Conservation (phyloP, 2,888 invertebrate genomes). For the Apamea monoglypha region DNA sequence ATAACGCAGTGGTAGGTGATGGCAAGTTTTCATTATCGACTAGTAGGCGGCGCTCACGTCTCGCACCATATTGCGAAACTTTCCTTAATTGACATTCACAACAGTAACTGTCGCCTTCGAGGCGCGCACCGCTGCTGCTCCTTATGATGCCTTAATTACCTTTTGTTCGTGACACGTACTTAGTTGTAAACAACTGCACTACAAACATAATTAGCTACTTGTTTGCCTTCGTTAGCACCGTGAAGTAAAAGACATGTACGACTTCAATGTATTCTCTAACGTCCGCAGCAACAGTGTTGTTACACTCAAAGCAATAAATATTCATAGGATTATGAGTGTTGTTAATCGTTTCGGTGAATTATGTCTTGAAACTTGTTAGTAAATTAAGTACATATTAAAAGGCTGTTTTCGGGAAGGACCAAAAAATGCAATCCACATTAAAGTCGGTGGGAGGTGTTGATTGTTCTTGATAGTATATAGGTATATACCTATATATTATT, state of each 20-base stretch:
- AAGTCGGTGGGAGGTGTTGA: slow-evolving; percentile 4
- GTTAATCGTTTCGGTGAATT: slow-evolving; percentile 1
- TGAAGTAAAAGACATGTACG: slow-evolving; percentile 33
- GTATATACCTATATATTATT: neutral
- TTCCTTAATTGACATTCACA: slow-evolving; percentile 81
- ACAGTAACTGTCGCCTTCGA: slow-evolving; percentile 68
- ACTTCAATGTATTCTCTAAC: slow-evolving; percentile 18
- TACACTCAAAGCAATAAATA: slow-evolving; percentile 5
- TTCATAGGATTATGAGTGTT: slow-evolving; percentile 4
- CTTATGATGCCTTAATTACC: slow-evolving; percentile 75
- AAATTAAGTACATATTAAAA: slow-evolving; percentile 9
- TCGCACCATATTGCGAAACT: slow-evolving; percentile 77
- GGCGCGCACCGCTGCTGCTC: slow-evolving; percentile 62
- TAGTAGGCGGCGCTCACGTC: slow-evolving; percentile 65
- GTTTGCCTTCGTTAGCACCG: slow-evolving; percentile 57
- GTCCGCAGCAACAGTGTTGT: neutral
- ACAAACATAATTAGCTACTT: slow-evolving; percentile 62
- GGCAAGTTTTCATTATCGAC: slow-evolving; percentile 76
- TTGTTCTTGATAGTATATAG: slow-evolving; percentile 10
- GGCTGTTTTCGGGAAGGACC: neutral
- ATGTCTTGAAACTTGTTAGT: neutral
- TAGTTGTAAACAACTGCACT: slow-evolving; percentile 63
- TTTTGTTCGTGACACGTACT: slow-evolving; percentile 68
- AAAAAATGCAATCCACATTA: slow-evolving; percentile 14
- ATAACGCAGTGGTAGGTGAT: slow-evolving; percentile 67